phyloP scores from a whole-genome alignment of 2,797 vertebrate genomes.

The Fringilla coelebs region DNA sequence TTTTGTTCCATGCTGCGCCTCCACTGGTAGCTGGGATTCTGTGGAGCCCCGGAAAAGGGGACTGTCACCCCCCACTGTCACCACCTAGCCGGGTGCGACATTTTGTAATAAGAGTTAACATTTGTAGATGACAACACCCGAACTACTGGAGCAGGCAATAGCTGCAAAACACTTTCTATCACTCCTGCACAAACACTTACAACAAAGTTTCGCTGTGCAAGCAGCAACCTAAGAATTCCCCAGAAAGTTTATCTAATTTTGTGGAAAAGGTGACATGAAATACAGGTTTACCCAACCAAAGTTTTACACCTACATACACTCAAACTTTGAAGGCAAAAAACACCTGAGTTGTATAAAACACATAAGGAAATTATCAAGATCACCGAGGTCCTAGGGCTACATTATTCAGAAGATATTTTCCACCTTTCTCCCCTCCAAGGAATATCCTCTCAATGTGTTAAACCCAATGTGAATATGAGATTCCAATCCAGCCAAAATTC shows the following conservation, averaged over 20 bases:
- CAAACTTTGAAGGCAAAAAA: not conserved
- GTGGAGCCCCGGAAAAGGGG: too few relatives aligned
- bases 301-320: not conserved
- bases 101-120: not conserved
- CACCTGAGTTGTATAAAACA: not conserved
- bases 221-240: not conserved
- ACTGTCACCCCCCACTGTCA: too few relatives aligned
- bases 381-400: not conserved
- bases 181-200: not conserved
- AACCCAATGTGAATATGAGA: accelerated
- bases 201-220: not conserved
- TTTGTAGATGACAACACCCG: not conserved
- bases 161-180: not conserved
- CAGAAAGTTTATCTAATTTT: not conserved
- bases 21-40: too few relatives aligned
- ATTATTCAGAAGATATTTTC: not conserved
- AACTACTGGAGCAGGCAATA: not conserved
- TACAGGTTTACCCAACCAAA: not conserved
- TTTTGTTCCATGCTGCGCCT: too few relatives aligned
- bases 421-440: not conserved
- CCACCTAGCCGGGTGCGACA: too few relatives aligned
- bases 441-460: not conserved
- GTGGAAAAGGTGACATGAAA: not conserved
- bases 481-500: not conserved
- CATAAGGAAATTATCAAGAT: not conserved